These are phyloP conservation scores for Cyphomyrmex costatus DNA, from an alignment of 1,140 invertebrate species.

Conservation along the genomic window DNA sequence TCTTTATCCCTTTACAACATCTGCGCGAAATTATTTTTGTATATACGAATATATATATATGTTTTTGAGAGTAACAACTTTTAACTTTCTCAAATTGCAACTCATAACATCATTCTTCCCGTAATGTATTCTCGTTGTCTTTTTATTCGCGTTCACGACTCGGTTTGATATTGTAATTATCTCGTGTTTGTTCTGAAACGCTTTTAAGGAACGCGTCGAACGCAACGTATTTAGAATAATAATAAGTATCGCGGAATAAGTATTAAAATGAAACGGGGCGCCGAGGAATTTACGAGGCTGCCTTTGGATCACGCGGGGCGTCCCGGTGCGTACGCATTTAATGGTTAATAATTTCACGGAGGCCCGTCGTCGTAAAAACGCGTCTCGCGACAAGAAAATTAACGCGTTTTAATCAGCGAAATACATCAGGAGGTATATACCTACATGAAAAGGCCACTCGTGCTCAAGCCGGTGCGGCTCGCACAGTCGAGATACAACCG, in stretches of 20 bases:
- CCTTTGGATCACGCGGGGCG: constrained; percentile 22
- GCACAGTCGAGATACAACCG: constrained; percentile 47
- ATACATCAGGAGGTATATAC: constrained; percentile 44
- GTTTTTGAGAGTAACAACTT: constrained; percentile 21
- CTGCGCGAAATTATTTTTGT: constrained; percentile 38
- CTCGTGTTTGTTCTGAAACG: background rate
- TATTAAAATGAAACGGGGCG: constrained; percentile 22
- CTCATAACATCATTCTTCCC: constrained; percentile 22
- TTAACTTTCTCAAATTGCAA: constrained; percentile 56
- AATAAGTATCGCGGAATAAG: constrained; percentile 32
- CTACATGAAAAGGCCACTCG: constrained; percentile 49
- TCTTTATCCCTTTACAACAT: constrained; percentile 23
- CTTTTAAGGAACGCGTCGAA: constrained; percentile 29
- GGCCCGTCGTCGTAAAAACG: constrained; percentile 45
- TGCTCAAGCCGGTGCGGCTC: background rate
- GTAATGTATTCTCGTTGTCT: background rate
- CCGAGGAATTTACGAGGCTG: constrained; percentile 45
- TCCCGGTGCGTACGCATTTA: constrained; percentile 42
- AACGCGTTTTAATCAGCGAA: constrained; percentile 58
- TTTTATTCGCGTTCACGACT: background rate
- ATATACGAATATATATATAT: constrained; percentile 12
- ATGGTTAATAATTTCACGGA: constrained; percentile 53
- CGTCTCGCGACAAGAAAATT: constrained; percentile 47
- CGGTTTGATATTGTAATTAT: constrained; percentile 38
- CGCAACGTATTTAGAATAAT: constrained; percentile 59